Conservation (phyloP, 2,888 invertebrate genomes). For the Lacanobia oleracea region DNA sequence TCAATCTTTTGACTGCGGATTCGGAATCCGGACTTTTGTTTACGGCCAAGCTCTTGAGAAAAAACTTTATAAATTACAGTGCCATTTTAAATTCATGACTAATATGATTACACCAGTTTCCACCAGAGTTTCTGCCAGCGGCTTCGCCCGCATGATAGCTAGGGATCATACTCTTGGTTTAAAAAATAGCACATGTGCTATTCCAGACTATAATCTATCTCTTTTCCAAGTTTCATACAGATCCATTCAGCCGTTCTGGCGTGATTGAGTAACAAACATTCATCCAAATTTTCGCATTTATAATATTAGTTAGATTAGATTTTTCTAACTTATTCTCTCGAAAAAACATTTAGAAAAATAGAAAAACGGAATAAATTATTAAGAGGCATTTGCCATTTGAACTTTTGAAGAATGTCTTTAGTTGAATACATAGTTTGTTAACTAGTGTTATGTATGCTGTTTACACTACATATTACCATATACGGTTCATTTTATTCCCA, state of each 20-base stretch:
- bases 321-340: conserved; percentile 15
- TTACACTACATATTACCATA: not conserved
- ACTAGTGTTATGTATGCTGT: not conserved
- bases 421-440: not conserved
- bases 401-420: not conserved
- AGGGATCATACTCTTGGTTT: too few species aligned
- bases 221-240: too few species aligned
- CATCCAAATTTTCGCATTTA: too few species aligned
- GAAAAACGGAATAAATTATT: not conserved
- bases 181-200: too few species aligned
- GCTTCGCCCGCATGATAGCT: too few species aligned
- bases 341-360: not conserved
- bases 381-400: not conserved
- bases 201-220: too few species aligned
- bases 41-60: conserved; percentile 58
- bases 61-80: conserved; percentile 64
- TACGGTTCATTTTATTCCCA: not conserved
- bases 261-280: too few species aligned
- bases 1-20: conserved; percentile 81
- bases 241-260: too few species aligned
- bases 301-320: too few species aligned
- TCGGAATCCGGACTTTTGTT: conserved; percentile 63
- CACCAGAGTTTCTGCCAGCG: too few species aligned
- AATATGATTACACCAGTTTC: conserved; percentile 34
- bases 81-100: conserved; percentile 49